A percentile compares a stretch with the other conserved stretches of the same genome.
phyloP scores from a whole-genome alignment of 2,888 invertebrate species.

The Tetheella fluctuosa region DNA sequence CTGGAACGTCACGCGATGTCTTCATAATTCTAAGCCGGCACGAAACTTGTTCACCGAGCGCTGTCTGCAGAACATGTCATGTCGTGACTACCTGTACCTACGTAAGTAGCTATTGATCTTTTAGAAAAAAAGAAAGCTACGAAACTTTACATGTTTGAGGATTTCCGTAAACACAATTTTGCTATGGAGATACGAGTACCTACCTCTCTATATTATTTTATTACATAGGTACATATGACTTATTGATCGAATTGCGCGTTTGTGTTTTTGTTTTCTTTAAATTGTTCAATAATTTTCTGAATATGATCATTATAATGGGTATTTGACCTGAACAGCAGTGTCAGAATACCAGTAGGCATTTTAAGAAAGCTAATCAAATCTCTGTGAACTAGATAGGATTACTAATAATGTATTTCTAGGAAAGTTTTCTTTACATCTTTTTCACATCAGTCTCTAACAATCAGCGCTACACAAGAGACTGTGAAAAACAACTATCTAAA shows the following conservation, averaged over 20 bases:
- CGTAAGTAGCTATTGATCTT: conserved; percentile 29
- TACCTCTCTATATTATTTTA: too few relatives aligned
- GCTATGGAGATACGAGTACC: not conserved
- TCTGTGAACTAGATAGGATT: too few relatives aligned
- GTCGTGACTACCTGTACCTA: conserved; percentile 39
- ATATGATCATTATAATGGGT: too few relatives aligned
- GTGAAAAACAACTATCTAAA: conserved; percentile 63
- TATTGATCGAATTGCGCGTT: too few relatives aligned
- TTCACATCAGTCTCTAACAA: conserved; percentile 45
- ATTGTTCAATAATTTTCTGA: too few relatives aligned
- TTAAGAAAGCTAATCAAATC: too few relatives aligned
- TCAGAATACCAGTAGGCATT: too few relatives aligned
- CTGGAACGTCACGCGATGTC: conserved; percentile 68
- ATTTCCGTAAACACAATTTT: conserved; percentile 20
- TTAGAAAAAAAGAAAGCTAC: conserved; percentile 26
- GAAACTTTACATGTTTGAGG: conserved; percentile 14
- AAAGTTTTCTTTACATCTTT: conserved; percentile 21
- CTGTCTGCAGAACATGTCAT: conserved; percentile 34
- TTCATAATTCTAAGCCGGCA: conserved; percentile 55
- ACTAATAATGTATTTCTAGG: conserved; percentile 10
- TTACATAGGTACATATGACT: too few relatives aligned
- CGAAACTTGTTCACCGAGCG: conserved; percentile 46
- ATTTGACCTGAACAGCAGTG: too few relatives aligned
- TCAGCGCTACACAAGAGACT: conserved; percentile 49
- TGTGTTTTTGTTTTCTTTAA: too few relatives aligned